Evolutionary conservation across 2,888 invertebrate genomes (phyloP).

Genomic region (Choristoneura rosaceana): DNA sequence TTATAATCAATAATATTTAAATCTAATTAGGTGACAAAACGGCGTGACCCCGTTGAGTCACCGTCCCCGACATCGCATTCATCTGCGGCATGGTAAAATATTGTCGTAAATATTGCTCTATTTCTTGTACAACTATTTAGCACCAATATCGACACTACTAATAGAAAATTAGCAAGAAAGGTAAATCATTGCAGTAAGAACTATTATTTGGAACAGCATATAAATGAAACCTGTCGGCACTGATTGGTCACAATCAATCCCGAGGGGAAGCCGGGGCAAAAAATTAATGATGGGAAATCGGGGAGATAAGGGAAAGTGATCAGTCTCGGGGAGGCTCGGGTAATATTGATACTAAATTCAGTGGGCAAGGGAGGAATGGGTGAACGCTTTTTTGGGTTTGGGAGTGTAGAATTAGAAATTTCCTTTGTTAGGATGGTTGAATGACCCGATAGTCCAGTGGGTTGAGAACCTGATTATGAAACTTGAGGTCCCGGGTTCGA

Average conservation of each 20-base stretch:
- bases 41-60: too few relatives aligned
- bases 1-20: too few relatives aligned
- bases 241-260: conserved; percentile 73
- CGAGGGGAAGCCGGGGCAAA: conserved; percentile 57
- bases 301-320: conserved; percentile 65
- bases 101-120: too few relatives aligned
- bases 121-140: too few relatives aligned
- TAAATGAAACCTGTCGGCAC: conserved; percentile 61
- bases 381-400: conserved; percentile 21
- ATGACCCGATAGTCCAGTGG: too few relatives aligned
- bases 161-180: conserved; percentile 46
- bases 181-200: conserved; percentile 56
- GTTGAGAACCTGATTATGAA: not conserved
- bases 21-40: too few relatives aligned
- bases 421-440: not conserved
- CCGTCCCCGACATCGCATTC: too few relatives aligned
- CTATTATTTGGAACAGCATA: conserved; percentile 47
- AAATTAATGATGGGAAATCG: conserved; percentile 74
- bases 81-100: too few relatives aligned
- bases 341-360: conserved; percentile 63
- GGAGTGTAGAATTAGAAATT: not conserved
- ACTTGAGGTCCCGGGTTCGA: too few relatives aligned
- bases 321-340: conserved; percentile 56
- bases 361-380: conserved; percentile 45
- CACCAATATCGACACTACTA: conserved; percentile 4